These are phyloP conservation scores for Brachypalpus laphriformis DNA, from an alignment of 2,888 invertebrate genomes.

Conservation along the genomic window DNA sequence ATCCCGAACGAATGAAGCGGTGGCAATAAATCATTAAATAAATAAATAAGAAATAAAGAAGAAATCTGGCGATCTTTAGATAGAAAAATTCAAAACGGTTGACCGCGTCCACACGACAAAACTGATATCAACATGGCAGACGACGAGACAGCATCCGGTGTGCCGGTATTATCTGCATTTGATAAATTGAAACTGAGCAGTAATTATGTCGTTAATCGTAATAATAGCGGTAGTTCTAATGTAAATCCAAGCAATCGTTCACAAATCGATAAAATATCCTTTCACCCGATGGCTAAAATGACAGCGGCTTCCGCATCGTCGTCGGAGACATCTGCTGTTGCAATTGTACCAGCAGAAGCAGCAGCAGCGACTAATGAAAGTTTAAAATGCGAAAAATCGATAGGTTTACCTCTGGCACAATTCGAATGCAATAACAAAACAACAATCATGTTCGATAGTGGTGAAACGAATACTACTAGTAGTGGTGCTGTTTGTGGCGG, in stretches of 20 bases:
- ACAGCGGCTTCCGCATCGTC: constrained; percentile 43
- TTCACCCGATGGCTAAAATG: constrained; percentile 12
- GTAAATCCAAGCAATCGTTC: constrained; percentile 21
- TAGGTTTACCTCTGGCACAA: constrained; percentile 46
- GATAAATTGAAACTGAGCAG: constrained; percentile 62
- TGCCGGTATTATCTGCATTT: constrained; percentile 52
- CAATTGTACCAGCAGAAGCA: background rate
- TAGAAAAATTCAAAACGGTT: constrained; percentile 6
- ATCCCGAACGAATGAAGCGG: constrained; percentile 38
- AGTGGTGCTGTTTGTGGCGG: constrained; percentile 18
- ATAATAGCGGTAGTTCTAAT: constrained; percentile 16
- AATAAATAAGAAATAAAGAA: constrained; percentile 1
- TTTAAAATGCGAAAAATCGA: constrained; percentile 65
- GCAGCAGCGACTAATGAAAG: constrained; percentile 18
- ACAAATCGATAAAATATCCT: constrained; percentile 47
- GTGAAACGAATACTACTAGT: constrained; percentile 30
- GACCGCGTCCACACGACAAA: constrained; percentile 30
- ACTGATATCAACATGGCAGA: constrained; percentile 58
- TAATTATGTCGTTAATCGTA: constrained; percentile 43
- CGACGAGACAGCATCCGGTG: constrained; percentile 40
- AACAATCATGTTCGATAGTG: constrained; percentile 35
- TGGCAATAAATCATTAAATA: constrained; percentile 17
- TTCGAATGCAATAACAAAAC: constrained; percentile 53
- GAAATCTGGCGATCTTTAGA: background rate
- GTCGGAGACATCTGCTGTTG: constrained; percentile 23